A percentile compares a stretch with the other conserved stretches of the same genome.
Conservation (phyloP, 2,797 vertebrate genomes). For the Smutsia temminckii region DNA sequence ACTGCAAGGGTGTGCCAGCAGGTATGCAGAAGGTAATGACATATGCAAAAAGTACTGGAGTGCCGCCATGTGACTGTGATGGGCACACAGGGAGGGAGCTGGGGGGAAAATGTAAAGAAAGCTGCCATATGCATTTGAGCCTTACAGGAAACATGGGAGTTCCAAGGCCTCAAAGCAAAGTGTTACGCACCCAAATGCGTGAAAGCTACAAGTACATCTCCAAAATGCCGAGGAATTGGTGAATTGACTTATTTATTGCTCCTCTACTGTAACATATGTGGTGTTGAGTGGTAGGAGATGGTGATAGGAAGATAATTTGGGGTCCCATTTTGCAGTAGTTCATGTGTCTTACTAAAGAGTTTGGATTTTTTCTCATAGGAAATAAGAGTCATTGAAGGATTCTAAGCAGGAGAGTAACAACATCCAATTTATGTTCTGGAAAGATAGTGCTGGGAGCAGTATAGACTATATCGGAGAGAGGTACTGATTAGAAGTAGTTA, state of each 20-base stretch:
- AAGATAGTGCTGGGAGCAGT: not conserved
- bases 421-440: not conserved
- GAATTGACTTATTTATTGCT: not conserved
- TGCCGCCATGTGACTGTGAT: rapidly evolving
- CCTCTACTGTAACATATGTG: not conserved
- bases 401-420: not conserved
- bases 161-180: not conserved
- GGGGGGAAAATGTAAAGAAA: not conserved
- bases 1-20: not conserved
- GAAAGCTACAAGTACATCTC: not conserved
- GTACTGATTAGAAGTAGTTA: not conserved
- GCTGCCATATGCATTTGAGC: not conserved
- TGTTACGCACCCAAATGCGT: too few species aligned
- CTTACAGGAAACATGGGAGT: not conserved
- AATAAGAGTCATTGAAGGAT: not conserved
- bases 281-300: not conserved
- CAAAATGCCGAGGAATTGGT: not conserved
- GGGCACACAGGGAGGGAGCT: not conserved
- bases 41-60: not conserved
- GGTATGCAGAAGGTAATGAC: not conserved
- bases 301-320: not conserved
- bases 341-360: not conserved
- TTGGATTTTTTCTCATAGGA: not conserved
- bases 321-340: not conserved
- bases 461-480: not conserved